Evolutionary conservation across 1,140 invertebrate genomes (phyloP).

Genomic region (Phthorimaea operculella): DNA sequence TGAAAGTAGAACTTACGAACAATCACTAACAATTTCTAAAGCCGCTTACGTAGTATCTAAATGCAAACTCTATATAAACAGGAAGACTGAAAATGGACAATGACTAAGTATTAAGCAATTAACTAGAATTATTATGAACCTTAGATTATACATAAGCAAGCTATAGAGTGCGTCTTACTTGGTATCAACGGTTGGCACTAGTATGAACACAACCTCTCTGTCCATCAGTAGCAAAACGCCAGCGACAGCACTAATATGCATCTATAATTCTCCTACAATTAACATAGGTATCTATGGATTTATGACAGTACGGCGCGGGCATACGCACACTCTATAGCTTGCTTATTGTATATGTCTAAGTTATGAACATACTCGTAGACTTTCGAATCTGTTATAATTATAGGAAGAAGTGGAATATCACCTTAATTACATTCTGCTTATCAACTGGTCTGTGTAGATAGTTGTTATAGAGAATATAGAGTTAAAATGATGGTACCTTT

Average conservation of each 20-base stretch:
- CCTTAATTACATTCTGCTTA: not conserved
- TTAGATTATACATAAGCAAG: too few species aligned
- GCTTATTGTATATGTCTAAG: too few species aligned
- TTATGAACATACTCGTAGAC: not conserved
- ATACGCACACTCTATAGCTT: too few species aligned
- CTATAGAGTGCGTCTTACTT: too few species aligned
- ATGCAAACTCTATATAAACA: slow-evolving; percentile 51
- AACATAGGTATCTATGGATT: too few species aligned
- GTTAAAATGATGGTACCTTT: not conserved
- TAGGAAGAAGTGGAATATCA: not conserved
- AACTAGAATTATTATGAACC: slow-evolving; percentile 6
- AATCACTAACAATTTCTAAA: slow-evolving; percentile 30
- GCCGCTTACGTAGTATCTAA: slow-evolving; percentile 43
- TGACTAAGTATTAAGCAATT: slow-evolving; percentile 19
- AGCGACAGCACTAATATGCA: too few species aligned
- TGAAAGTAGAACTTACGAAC: slow-evolving; percentile 34
- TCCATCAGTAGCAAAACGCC: too few species aligned
- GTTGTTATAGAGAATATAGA: not conserved
- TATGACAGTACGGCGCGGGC: too few species aligned
- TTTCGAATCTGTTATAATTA: slow-evolving; percentile 1
- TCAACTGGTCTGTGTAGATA: not conserved
- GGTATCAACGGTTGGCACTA: too few species aligned
- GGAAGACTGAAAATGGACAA: slow-evolving; percentile 35
- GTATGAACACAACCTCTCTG: too few species aligned
- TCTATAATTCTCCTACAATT: too few species aligned